Evolutionary conservation across 1,140 invertebrate species (phyloP).

Genomic region (Hycleus phaleratus): DNA sequence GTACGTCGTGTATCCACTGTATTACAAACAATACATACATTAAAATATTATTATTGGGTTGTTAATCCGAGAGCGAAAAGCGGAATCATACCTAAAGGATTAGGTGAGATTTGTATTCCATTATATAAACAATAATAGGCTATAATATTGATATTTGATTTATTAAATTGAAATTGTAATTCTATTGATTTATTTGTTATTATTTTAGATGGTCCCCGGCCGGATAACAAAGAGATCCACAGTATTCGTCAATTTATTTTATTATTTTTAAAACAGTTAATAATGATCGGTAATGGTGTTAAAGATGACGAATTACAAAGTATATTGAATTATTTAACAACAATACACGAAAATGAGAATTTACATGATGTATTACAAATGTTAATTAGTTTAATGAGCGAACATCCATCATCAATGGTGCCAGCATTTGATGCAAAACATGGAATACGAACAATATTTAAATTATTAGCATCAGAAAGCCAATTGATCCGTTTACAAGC

Average conservation of each 20-base stretch:
- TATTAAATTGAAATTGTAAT: conserved; percentile 1
- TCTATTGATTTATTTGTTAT: conserved; percentile 2
- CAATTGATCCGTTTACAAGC: conserved; percentile 93
- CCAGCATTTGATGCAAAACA: conserved; percentile 97
- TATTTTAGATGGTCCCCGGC: conserved; percentile 81
- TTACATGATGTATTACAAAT: conserved; percentile 96
- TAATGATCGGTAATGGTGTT: conserved; percentile 93
- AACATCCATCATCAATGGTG: conserved; percentile 97
- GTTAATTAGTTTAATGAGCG: conserved; percentile 93
- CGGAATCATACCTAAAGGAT: conserved; percentile 88
- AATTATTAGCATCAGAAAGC: conserved; percentile 88
- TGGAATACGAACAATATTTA: conserved; percentile 93
- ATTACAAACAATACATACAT: conserved; percentile 93
- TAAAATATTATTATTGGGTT: conserved; percentile 99
- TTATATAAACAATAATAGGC: no score
- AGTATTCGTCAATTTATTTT: conserved; percentile 92
- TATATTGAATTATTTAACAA: conserved; percentile 95
- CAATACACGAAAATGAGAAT: conserved; percentile 98
- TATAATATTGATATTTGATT: background rate
- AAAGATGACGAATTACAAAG: conserved; percentile 98
- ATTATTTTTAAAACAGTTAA: conserved; percentile 91
- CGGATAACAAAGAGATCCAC: conserved; percentile 87
- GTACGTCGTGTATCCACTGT: conserved; percentile 95
- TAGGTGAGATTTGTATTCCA: conserved; percentile 56
- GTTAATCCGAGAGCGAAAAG: conserved; percentile 91